Base-by-base conservation (phyloP, 1,140 invertebrate genomes). In the Stegodyphus mimosarum region DNA sequence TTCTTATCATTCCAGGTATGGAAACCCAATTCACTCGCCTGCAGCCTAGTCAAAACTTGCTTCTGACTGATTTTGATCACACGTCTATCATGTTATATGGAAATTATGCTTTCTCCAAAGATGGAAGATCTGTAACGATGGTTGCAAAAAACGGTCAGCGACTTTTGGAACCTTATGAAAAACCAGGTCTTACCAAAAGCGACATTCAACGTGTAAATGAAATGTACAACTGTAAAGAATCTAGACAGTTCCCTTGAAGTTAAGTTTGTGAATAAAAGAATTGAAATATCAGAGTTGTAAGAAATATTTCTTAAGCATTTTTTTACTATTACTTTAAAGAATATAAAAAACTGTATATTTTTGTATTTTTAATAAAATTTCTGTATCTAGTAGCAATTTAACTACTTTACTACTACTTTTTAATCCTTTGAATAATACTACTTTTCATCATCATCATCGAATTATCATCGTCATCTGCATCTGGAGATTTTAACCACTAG, bases 51-150 rank as follows among this genome's bases (percentile, higher is more conserved):
- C 9, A 52, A 15, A 73, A 73, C 18, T 5, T n/a, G 6, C 10
- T 73, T 5, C 51, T 52, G 6, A 73, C 49, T 52, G 6, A 6
- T 5, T 73, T 73, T 17, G 71, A 73, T 18, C n/a, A 73, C 71
- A 7, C 15, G 1, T 73, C 71, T 15, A 73, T 84, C n/a, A 84
- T 84, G 81, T 49, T 84, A 4, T 84, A 84, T 7, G 81, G 81
- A 10, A 63, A 71, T 9, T 67, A 64, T 7, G 53, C 81, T 13
- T 84, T 84, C 53, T 73, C 71, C 51, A 73, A 18, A 18, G 48
- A 50, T n/a, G 49, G 71, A 2, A 5, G 15, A 52, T 51, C 49
- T 15, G 0, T 6, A 15, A 73, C 71, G 10, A 73, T 73, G 71
- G 49, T 52, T n/a, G 71, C 71, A 1, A 73, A 73, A 18, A 51